These are phyloP conservation scores for Pachyramphus minor DNA, from an alignment of 2,113 vertebrate genomes.

Conservation along the genomic window DNA sequence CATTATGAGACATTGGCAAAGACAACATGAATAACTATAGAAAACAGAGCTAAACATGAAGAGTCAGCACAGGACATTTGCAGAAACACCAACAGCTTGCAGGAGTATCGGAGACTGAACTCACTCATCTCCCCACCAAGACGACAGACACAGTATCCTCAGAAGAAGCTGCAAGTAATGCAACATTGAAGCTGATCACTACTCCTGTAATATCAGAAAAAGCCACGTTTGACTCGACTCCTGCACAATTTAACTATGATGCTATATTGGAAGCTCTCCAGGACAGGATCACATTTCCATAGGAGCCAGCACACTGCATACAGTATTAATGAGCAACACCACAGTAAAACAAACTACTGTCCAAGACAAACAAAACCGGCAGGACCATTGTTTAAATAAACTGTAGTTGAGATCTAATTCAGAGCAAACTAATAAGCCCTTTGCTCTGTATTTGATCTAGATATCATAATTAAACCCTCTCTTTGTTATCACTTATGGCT, in stretches of 20 bases:
- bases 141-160: not conserved
- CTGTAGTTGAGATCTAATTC: not conserved
- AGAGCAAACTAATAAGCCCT: not conserved
- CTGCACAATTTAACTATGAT: not conserved
- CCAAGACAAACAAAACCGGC: constrained; percentile 1
- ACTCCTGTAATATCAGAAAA: not conserved
- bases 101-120: not conserved
- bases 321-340: not conserved
- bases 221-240: not conserved
- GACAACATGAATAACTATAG: not conserved
- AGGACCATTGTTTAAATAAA: constrained; percentile 6
- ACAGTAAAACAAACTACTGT: not conserved
- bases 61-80: not conserved
- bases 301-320: not conserved
- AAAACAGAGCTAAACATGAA: not conserved
- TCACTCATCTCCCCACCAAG: not conserved
- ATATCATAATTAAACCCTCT: not conserved
- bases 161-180: not conserved
- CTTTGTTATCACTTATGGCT: not conserved
- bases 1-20: not conserved
- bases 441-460: not conserved
- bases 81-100: not conserved
- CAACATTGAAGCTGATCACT: not conserved
- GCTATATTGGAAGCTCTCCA: not conserved
- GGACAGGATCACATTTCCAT: not conserved